Percentiles rank a stretch among this genome's conserved stretches.
phyloP scores from a whole-genome alignment of 2,888 invertebrate genomes.

The Atethmia centrago region DNA sequence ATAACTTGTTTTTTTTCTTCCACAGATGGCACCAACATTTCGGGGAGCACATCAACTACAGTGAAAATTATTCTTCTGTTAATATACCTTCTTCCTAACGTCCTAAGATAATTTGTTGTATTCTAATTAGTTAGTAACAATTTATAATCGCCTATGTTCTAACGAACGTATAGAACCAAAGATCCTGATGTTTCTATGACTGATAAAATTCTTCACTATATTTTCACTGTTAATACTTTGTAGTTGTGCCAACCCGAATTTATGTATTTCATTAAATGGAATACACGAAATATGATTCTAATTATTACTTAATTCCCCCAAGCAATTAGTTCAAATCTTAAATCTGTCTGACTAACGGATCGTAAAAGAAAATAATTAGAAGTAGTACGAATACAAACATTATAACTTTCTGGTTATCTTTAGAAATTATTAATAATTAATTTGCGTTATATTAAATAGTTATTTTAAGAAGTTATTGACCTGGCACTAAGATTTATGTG shows the following conservation, averaged over 20 bases:
- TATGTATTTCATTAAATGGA: conserved; percentile 89
- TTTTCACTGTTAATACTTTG: conserved; percentile 85
- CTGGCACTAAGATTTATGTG: conserved; percentile 60
- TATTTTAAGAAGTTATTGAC: conserved; percentile 56
- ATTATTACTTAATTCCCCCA: conserved; percentile 62
- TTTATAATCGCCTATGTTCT: conserved; percentile 68
- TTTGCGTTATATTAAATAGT: conserved; percentile 55
- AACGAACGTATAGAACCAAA: conserved; percentile 65
- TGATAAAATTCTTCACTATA: conserved; percentile 81
- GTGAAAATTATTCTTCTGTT: conserved; percentile 63
- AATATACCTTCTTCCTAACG: conserved; percentile 65
- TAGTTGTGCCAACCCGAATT: conserved; percentile 90
- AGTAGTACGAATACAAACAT: conserved; percentile 25
- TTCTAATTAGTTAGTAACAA: conserved; percentile 65
- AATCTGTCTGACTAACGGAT: conserved; percentile 43
- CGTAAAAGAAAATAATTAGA: conserved; percentile 47
- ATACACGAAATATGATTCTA: conserved; percentile 72
- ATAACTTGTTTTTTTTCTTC: conserved; percentile 53
- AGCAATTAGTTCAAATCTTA: conserved; percentile 48
- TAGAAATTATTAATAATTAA: conserved; percentile 23
- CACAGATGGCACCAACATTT: conserved; percentile 65
- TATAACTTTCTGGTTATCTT: conserved; percentile 36
- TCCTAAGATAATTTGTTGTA: conserved; percentile 71
- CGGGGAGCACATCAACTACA: conserved; percentile 52
- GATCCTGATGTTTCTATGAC: conserved; percentile 77